Base-by-base conservation (phyloP, 1,140 invertebrate species). In the Galleria mellonella region DNA sequence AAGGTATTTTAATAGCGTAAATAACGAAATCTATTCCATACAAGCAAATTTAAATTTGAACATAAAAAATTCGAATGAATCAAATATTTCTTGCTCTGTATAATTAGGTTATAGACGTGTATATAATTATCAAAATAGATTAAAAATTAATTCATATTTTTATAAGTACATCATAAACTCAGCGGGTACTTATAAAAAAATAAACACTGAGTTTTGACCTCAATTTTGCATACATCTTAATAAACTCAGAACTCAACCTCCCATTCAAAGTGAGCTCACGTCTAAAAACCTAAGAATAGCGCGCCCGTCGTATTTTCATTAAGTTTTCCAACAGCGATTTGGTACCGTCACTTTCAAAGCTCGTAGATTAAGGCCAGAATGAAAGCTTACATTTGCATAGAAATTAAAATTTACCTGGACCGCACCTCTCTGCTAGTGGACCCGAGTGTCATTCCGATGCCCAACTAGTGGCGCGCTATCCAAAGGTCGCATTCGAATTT, bases 381-480 rank as follows among this genome's bases (percentile, higher is more conserved):
- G 60, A 70, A 66, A 68, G 66, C 68, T 63, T 61, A 55, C 61
- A 83, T 83, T 83, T 77, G 79, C 79, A 83, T 83, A 73, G 72
- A 83, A 78, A 83, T 83, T 78, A 83, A 83, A 78, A 81, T 78
- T 71, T 71, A 83, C 79, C 78, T 83, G 75, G 64, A 58, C 63
- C 45, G 52, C 44, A 35, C 37, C 33, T 12, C 32, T 45, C 59
- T 72, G 73, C 17, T 23, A 23, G 67, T 78, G 75, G 72, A 78
- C 74, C 53, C 43, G 56, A 63, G 51, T 62, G 57, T 48, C 32
- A 53, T 52, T 53, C 55, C 59, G 62, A 64, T 56, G 55, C 50
- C 48, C 43, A 53, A 62, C 53, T 62, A 59, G 46, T 51, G 40
- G 31, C 39, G 41, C 14, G 42, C 41, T 47, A 50, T 53, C 50